Percentiles rank a stretch among this genome's conserved stretches.
Evolutionary conservation across 2,113 vertebrate species (phyloP).

Genomic region (Indicator indicator): DNA sequence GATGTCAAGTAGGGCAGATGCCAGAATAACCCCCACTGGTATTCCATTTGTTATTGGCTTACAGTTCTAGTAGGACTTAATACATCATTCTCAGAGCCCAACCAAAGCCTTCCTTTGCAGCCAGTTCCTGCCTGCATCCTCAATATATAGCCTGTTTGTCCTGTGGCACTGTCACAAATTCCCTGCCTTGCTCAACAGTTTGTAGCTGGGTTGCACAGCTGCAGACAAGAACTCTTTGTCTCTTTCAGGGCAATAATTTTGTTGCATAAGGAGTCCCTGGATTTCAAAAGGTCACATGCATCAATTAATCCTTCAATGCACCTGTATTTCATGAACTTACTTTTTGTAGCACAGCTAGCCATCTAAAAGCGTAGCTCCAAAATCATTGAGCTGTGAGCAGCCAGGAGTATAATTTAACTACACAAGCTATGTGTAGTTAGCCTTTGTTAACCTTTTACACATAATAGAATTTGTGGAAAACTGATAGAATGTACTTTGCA

Average conservation of each 20-base stretch:
- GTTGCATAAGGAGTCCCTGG: not conserved
- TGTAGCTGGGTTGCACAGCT: not conserved
- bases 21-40: not conserved
- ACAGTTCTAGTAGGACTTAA: rapidly evolving
- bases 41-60: not conserved
- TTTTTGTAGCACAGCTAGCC: not conserved
- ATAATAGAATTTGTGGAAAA: not conserved
- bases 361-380: not conserved
- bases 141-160: not conserved
- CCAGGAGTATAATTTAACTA: not conserved
- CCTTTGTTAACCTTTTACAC: not conserved
- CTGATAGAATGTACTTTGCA: not conserved
- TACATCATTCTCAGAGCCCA: not conserved
- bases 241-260: not conserved
- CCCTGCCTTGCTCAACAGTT: not conserved
- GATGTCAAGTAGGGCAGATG: not conserved
- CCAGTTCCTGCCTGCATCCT: not conserved
- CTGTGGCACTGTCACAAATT: not conserved
- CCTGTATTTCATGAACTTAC: not conserved
- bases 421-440: not conserved
- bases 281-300: not conserved
- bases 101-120: not conserved
- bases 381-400: not conserved
- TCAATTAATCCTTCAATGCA: not conserved
- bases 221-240: not conserved